A percentile compares a stretch with the other conserved stretches of the same genome.
phyloP scores from a whole-genome alignment of 1,140 invertebrate species.

The Antheraea mylitta region DNA sequence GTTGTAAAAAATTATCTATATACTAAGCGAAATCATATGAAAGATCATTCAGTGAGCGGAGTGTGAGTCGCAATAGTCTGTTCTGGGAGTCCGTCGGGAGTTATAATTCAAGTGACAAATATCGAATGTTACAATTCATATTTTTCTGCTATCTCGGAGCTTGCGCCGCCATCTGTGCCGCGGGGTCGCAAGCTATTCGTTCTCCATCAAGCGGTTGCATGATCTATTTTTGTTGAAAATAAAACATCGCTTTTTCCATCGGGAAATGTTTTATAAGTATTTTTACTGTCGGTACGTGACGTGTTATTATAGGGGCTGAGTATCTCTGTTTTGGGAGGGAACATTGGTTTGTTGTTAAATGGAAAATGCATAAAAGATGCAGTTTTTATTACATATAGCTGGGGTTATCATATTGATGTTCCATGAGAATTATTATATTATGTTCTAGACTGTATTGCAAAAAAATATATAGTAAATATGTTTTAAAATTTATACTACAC shows the following conservation, averaged over 20 bases:
- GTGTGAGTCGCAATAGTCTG: constrained; percentile 51
- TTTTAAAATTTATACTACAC: constrained; percentile 6
- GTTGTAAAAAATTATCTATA: too few species aligned
- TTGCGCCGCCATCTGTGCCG: constrained; percentile 72
- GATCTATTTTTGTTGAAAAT: constrained; percentile 76
- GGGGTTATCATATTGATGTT: background rate
- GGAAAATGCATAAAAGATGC: constrained; percentile 45
- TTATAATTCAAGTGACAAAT: constrained; percentile 80
- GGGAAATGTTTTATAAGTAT: constrained; percentile 75
- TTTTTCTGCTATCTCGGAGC: constrained; percentile 73
- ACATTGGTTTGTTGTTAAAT: constrained; percentile 31
- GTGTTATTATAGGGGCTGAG: constrained; percentile 46
- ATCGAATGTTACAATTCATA: constrained; percentile 79
- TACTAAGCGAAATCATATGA: constrained; percentile 34
- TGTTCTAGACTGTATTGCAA: background rate
- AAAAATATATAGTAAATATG: background rate
- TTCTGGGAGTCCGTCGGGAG: constrained; percentile 62
- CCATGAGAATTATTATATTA: background rate
- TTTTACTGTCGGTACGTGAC: constrained; percentile 67
- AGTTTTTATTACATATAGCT: constrained; percentile 17
- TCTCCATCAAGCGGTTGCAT: constrained; percentile 70
- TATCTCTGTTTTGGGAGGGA: constrained; percentile 17
- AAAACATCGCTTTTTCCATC: constrained; percentile 71
- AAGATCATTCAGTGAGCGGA: constrained; percentile 67
- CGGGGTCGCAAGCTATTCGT: constrained; percentile 66